Base-by-base conservation (phyloP, 2,113 vertebrate species). In the Mystacornis crossleyi region DNA sequence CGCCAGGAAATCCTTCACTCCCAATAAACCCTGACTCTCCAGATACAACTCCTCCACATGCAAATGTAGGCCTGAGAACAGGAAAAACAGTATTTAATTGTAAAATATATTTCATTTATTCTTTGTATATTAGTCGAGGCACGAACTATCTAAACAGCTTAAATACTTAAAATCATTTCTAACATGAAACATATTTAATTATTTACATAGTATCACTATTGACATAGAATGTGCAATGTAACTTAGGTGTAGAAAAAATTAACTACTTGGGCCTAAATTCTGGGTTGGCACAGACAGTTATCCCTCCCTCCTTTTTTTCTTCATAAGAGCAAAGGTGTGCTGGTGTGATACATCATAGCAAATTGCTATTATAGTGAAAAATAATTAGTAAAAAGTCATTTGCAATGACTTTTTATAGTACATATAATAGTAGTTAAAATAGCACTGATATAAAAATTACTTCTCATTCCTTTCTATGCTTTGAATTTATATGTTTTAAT, bases 1-100 rank as follows among this genome's bases (percentile, higher is more conserved):
- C 98, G 97, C 99, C 99, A 74, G 99, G 99, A 98, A 99, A 99
- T 55, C 99, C 99, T 98, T 99, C 99, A 93, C 99, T 99, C 89
- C 99, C 99, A 95, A 99, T 99, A 91, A 99, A 98, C 95, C 99
- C 99, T 71, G 99, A 99, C 53, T 99, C 98, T 97, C 98, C 99
- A 25, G 98, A 99, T 88, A 99, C 96, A 97, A 99, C 98, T 92
- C 99, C 99, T 20, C 99, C 99, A 96, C 99, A 99, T 82, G 98
- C 97, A 97, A 99, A 99, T 53, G 93, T 93, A 93, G 98, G 98
- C 98, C 99, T 99, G 95, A 79, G 82, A 89, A 92, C 2, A 90
- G 58, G 81, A 90, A 87, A 90, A 69, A 61, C 2, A 38, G 40
- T 25, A 48, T 36, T 87, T 92, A 88, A 72, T 65, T 89, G 87